phyloP scores from a whole-genome alignment of 2,797 vertebrate genomes.

The Thripadectes ignobilis region DNA sequence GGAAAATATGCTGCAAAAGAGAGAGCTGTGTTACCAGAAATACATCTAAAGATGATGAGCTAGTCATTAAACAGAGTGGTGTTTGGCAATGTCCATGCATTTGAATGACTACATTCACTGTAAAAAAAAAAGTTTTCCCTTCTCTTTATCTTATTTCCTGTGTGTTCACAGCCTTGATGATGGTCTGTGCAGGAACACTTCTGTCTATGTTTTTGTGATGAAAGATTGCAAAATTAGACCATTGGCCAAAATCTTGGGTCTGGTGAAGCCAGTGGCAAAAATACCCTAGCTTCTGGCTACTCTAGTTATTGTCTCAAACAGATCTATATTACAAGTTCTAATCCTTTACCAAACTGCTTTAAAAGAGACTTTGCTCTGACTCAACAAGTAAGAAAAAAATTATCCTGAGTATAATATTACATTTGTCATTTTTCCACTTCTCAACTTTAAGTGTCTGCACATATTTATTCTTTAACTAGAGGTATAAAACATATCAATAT shows the following conservation, averaged over 20 bases:
- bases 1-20: neutral
- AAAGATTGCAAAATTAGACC: neutral
- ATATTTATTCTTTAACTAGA: neutral
- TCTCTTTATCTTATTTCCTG: neutral
- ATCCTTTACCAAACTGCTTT: neutral
- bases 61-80: neutral
- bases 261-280: neutral
- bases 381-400: neutral
- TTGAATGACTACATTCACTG: rapidly evolving
- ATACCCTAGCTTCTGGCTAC: neutral
- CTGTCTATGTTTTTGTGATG: neutral
- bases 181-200: neutral
- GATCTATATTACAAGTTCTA: neutral
- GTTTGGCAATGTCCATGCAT: neutral
- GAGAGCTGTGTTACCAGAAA: neutral
- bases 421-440: neutral
- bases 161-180: neutral
- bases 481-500: neutral
- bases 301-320: neutral
- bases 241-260: neutral
- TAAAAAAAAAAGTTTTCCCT: neutral
- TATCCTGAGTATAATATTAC: neutral
- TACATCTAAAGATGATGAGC: neutral
- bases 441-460: neutral
- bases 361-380: neutral